Conservation (phyloP, 92 coral and sea anemone genomes). For the Parazoanthus atlanticus region DNA sequence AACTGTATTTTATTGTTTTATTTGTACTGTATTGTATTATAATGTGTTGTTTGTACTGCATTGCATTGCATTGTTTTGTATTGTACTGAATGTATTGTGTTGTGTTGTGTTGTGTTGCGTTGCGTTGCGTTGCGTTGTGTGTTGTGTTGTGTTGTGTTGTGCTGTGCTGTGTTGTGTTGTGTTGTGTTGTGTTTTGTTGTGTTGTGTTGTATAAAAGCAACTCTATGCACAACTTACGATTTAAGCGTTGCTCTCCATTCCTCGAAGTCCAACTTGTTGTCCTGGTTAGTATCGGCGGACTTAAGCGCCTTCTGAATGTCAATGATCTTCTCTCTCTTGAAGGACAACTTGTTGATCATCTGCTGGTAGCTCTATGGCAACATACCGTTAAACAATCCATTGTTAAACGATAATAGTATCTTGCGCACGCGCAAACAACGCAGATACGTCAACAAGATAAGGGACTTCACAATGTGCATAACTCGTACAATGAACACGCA, state of each 20-base stretch:
- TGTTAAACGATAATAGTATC: background rate
- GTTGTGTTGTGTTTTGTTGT: too few species aligned
- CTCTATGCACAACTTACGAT: slow-evolving; percentile 70
- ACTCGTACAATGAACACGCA: background rate
- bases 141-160: too few species aligned
- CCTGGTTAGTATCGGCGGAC: slow-evolving; percentile 96
- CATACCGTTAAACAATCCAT: background rate
- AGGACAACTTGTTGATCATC: slow-evolving; percentile 87
- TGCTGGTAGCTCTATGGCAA: slow-evolving; percentile 88
- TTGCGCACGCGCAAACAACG: background rate
- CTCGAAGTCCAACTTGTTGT: slow-evolving; percentile 97
- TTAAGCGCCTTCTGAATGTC: slow-evolving; percentile 99
- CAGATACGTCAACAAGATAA: background rate
- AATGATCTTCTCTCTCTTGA: slow-evolving; percentile 96
- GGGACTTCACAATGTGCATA: background rate
- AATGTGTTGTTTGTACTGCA: too few species aligned
- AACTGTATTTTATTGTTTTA: too few species aligned
- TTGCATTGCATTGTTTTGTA: too few species aligned
- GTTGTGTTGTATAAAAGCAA: too few species aligned
- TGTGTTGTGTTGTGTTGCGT: too few species aligned
- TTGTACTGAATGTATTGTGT: too few species aligned
- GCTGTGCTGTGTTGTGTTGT: too few species aligned
- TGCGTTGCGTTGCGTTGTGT: too few species aligned
- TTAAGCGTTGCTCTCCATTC: slow-evolving; percentile 97
- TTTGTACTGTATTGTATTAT: too few species aligned